Conservation (phyloP, 53 echinoderm and acorn worm species). For the Zoroaster sp. region DNA sequence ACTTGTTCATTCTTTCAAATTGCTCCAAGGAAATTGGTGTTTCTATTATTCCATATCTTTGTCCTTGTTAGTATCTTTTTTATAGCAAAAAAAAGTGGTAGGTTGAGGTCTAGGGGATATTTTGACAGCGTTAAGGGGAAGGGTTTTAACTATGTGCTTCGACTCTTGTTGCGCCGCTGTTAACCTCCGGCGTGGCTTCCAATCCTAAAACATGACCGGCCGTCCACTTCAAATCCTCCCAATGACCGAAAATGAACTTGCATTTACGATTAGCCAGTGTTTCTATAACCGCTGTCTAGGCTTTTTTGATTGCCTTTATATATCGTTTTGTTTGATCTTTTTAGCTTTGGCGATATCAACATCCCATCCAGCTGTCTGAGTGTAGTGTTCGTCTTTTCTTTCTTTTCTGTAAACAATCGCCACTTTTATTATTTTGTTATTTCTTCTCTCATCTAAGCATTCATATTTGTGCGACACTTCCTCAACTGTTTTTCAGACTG, state of each 20-base stretch:
- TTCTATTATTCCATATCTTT: conserved; percentile 43
- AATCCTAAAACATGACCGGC: conserved; percentile 35
- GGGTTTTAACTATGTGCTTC: conserved; percentile 24
- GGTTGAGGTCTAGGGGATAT: conserved; percentile 41
- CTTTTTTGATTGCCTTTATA: background rate
- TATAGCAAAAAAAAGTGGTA: conserved; percentile 4
- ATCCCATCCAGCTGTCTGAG: background rate
- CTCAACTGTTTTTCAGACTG: no score
- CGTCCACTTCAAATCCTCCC: background rate
- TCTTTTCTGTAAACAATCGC: background rate
- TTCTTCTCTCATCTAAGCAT: no score
- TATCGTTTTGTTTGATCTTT: background rate
- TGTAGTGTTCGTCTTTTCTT: background rate
- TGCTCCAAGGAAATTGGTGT: conserved; percentile 32
- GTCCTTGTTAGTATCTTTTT: conserved; percentile 45
- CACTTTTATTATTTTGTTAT: no score
- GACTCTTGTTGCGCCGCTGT: conserved; percentile 7
- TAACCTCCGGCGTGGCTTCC: conserved; percentile 26
- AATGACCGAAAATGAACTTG: conserved; percentile 48
- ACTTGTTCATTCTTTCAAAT: conserved; percentile 15
- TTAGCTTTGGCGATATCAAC: background rate
- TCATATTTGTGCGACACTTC: no score
- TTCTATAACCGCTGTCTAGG: background rate
- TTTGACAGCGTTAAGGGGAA: conserved; percentile 52
- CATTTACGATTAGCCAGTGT: background rate